Evolutionary conservation across 2,113 vertebrate species (phyloP), one percentile per base, ranked within the genome.

Genomic region (Paratilapia polleni): DNA sequence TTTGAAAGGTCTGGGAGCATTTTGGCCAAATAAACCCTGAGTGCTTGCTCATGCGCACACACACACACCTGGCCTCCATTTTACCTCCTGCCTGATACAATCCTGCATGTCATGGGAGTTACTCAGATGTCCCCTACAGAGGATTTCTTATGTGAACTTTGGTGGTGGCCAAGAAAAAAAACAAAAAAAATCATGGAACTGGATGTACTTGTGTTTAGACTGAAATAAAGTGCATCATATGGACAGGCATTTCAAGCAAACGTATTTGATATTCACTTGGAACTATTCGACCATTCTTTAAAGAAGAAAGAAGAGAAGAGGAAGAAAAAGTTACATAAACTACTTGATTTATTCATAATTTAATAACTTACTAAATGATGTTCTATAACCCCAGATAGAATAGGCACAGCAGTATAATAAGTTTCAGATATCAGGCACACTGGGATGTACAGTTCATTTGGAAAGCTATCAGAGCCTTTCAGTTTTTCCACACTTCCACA

Each of bases 31-130:
- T 86, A 91, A 86, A 73, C 61, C 76, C 20, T 6, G 9, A 87
- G 60, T 49, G 58, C 77, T 22, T 54, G 57, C 56, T 78, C 57
- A 38, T 62, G 60, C 82, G 77, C 49, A 36, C 54, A 61, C 28
- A n/a, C n/a, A 43, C 82, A 87, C 88, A 93, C 90, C 85, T 92
- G 90, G 92, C 86, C 87, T 90, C 87, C 85, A 91, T 94, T 93
- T 93, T 86, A 86, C 82, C 47, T 88, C 63, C 86, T 70, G 52
- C 61, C 82, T 87, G 64, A 82, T n/a, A 58, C 81, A 89, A 26
- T 77, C 38, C 22, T 80, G 59, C 70, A 85, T 47, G 26, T 83
- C 86, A 90, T 62, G 49, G 56, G 64, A 81, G 24, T 77, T 17
- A 38, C 59, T 62, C 12, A 36, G 66, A 61, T 70, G 38, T 77